A percentile compares a stretch with the other conserved stretches of the same genome.
phyloP scores from a whole-genome alignment of 2,797 vertebrate genomes.

The Acanthis flammea region DNA sequence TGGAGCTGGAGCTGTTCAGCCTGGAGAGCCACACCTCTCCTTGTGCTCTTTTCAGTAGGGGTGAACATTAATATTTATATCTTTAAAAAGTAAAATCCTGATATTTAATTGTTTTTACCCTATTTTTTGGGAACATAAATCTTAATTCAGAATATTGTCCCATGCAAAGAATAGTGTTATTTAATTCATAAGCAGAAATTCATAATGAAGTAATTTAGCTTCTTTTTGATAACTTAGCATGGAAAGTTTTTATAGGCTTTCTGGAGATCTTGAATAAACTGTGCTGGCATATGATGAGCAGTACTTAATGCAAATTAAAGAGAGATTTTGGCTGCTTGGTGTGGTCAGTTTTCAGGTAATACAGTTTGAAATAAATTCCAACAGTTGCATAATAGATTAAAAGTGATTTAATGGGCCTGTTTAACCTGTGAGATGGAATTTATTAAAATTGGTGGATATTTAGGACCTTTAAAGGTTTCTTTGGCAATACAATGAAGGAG shows the following conservation, averaged over 20 bases:
- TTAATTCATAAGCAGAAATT: not conserved
- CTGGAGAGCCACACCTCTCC: not conserved
- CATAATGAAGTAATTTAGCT: not conserved
- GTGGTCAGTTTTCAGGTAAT: not conserved
- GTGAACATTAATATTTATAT: not conserved
- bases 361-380: not conserved
- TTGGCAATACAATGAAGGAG: not conserved
- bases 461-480: not conserved
- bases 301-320: not conserved
- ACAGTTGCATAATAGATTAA: not conserved
- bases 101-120: not conserved
- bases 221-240: not conserved
- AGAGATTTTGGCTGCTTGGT: not conserved
- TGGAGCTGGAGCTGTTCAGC: not conserved
- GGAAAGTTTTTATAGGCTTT: not conserved
- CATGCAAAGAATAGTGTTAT: accelerated
- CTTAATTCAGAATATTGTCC: not conserved
- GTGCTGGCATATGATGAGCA: not conserved
- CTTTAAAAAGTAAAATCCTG: not conserved
- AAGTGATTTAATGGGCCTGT: not conserved
- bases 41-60: not conserved
- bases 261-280: not conserved
- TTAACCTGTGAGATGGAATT: not conserved
- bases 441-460: not conserved
- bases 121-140: not conserved